Evolutionary conservation across 2,797 vertebrate species (phyloP).

Genomic region (Crocidura indochinensis): DNA sequence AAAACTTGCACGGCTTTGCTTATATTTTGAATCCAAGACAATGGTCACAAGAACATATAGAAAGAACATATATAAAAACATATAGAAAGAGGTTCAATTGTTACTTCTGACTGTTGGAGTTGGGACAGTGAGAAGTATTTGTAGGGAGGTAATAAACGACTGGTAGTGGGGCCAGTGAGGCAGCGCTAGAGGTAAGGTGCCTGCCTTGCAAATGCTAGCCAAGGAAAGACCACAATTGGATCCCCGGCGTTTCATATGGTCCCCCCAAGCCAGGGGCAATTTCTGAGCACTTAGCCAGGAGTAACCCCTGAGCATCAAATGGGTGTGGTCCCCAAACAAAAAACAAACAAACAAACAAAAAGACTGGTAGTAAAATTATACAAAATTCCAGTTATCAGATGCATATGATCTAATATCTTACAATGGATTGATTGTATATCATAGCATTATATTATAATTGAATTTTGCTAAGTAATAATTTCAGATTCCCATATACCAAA

Average conservation of each 20-base stretch:
- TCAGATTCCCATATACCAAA: neutral
- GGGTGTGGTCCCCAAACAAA: no score
- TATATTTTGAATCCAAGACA: neutral
- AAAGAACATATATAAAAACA: no score
- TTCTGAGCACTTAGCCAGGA: no score
- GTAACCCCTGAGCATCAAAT: no score
- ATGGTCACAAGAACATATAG: no score
- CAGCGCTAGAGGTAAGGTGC: no score
- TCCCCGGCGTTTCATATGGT: no score
- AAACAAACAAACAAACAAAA: neutral
- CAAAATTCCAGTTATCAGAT: neutral
- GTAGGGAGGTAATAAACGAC: no score
- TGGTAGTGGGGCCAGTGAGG: no score
- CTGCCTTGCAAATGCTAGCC: no score
- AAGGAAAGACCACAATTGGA: no score
- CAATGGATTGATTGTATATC: neutral
- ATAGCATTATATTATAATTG: neutral
- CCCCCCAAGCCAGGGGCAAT: no score
- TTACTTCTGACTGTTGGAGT: neutral
- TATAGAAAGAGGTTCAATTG: neutral
- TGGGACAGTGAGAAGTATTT: neutral
- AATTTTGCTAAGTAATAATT: slow-evolving; percentile 8
- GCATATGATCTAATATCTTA: neutral
- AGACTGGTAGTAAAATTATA: neutral
- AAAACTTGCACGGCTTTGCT: neutral